These are phyloP conservation scores for Caenorhabditis briggsae DNA, from an alignment of 1,140 invertebrate species.

Conservation along the genomic window DNA sequence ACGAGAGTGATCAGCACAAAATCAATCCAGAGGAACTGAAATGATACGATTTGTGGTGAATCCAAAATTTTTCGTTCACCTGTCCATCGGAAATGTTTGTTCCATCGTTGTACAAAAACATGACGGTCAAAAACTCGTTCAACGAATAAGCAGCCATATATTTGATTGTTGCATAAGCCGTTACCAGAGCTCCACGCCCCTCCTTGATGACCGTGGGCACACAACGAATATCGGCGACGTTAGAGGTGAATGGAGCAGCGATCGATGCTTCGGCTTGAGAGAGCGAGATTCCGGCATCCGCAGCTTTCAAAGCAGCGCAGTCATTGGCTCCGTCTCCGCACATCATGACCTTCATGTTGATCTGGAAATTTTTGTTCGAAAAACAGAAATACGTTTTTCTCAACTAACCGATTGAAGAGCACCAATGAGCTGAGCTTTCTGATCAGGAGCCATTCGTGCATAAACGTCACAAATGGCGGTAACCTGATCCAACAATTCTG, in stretches of 20 bases:
- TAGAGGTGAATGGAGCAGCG: slow-evolving; percentile 95
- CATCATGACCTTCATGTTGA: slow-evolving; percentile 88
- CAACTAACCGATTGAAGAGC: slow-evolving; percentile 84
- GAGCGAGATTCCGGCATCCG: slow-evolving; percentile 93
- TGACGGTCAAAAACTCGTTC: slow-evolving; percentile 92
- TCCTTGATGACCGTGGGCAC: slow-evolving; percentile 87
- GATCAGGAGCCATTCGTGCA: slow-evolving; percentile 94
- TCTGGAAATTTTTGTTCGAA: background rate
- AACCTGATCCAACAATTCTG: slow-evolving; percentile 74
- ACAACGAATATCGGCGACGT: slow-evolving; percentile 88
- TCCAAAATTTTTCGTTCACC: background rate
- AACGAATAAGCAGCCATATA: slow-evolving; percentile 96
- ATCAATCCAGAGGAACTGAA: slow-evolving; percentile 83
- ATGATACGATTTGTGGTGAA: background rate
- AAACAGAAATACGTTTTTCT: background rate
- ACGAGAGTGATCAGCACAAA: slow-evolving; percentile 82
- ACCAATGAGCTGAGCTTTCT: slow-evolving; percentile 94
- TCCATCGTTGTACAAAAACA: slow-evolving; percentile 86
- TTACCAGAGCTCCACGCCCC: slow-evolving; percentile 92
- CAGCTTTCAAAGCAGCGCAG: slow-evolving; percentile 85
- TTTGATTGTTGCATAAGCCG: slow-evolving; percentile 95
- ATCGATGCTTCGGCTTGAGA: slow-evolving; percentile 95
- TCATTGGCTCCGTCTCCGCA: slow-evolving; percentile 95
- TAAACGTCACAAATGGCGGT: slow-evolving; percentile 83
- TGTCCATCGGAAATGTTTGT: slow-evolving; percentile 77